These are phyloP conservation scores for Bradypodion pumilum DNA, from an alignment of 2,797 vertebrate species.

Conservation along the genomic window DNA sequence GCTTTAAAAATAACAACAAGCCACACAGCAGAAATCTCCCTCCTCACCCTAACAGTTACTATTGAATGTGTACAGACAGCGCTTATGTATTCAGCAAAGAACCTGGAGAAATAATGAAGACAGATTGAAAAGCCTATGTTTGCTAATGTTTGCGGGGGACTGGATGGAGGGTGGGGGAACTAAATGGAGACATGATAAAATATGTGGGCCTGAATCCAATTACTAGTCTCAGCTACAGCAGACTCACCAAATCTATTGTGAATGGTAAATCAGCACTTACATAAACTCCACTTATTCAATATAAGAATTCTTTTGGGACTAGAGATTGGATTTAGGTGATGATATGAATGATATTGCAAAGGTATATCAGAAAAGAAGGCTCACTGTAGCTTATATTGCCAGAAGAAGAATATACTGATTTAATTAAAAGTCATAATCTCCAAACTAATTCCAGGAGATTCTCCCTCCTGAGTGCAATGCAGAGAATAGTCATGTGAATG, in stretches of 20 bases:
- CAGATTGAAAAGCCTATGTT: background rate
- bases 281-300: no score
- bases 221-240: no score
- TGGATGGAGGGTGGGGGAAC: background rate
- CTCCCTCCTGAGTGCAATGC: background rate
- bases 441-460: background rate
- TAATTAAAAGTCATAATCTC: background rate
- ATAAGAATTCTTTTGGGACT: no score
- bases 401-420: background rate
- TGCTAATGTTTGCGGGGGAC: background rate
- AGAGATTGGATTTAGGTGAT: no score
- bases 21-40: background rate
- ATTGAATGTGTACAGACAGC: background rate
- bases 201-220: background rate
- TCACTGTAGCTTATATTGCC: background rate
- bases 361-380: background rate
- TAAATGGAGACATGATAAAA: background rate
- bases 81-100: background rate
- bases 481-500: background rate
- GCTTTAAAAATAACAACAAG: background rate
- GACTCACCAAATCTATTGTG: no score
- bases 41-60: background rate
- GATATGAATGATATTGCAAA: background rate
- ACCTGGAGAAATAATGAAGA: background rate
- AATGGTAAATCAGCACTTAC: no score